These are phyloP conservation scores for Noctua fimbriata DNA, from an alignment of 2,888 invertebrate species.

Conservation along the genomic window DNA sequence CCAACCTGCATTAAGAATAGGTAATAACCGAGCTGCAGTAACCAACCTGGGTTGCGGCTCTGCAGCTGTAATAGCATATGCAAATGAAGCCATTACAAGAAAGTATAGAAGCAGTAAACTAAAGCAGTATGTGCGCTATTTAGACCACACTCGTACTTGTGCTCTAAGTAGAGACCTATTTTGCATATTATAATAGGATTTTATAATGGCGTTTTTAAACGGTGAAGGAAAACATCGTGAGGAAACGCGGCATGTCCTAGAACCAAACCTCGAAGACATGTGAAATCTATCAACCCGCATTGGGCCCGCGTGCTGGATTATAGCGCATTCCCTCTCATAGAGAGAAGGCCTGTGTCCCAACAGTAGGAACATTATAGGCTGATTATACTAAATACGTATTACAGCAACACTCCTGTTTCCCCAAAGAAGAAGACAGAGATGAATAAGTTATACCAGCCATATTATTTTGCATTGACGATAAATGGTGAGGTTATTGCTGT, in stretches of 20 bases:
- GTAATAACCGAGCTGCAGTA: constrained; percentile 15
- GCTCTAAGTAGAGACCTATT: not conserved
- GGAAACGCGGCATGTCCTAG: too few relatives aligned
- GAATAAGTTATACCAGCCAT: not conserved
- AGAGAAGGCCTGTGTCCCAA: too few relatives aligned
- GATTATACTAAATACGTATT: too few relatives aligned
- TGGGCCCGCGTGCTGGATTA: too few relatives aligned
- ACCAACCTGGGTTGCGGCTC: not conserved
- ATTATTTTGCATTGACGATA: not conserved
- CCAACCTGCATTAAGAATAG: constrained; percentile 15
- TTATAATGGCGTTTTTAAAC: too few relatives aligned
- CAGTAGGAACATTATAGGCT: too few relatives aligned
- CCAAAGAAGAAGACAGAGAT: not conserved
- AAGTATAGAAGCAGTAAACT: constrained; percentile 11
- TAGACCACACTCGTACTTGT: not conserved
- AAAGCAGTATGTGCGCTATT: not conserved
- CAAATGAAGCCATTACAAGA: constrained; percentile 40
- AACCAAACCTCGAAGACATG: too few relatives aligned
- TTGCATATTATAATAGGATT: not conserved
- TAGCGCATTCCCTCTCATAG: too few relatives aligned
- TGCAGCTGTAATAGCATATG: constrained; percentile 37
- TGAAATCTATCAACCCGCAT: too few relatives aligned
- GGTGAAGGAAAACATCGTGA: too few relatives aligned
- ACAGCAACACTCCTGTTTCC: too few relatives aligned
- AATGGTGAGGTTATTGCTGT: not conserved